Conservation (phyloP, 2,797 vertebrate species). For the Sphenopsis melanotis region DNA sequence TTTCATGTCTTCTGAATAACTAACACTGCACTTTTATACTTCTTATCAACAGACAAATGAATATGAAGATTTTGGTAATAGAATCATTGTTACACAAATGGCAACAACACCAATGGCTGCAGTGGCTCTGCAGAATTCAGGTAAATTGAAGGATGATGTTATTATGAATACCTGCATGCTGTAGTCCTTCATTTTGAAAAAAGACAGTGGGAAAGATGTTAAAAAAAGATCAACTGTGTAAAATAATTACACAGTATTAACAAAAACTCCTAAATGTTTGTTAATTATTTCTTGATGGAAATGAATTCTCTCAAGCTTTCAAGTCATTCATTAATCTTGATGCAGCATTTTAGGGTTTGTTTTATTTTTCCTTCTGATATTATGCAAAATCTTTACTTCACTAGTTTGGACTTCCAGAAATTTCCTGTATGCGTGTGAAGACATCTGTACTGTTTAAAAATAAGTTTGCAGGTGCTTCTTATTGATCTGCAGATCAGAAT, state of each 20-base stretch:
- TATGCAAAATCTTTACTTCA: background rate
- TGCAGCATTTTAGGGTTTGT: background rate
- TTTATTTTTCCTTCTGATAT: background rate
- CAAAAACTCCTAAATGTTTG: background rate
- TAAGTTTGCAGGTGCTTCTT: background rate
- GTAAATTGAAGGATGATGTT: constrained; percentile 65
- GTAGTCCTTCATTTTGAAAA: background rate
- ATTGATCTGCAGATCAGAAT: background rate
- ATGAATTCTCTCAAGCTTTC: background rate
- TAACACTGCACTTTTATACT: background rate
- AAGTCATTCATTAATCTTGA: background rate
- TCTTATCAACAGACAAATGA: constrained; percentile 79
- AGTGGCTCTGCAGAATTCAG: constrained; percentile 84
- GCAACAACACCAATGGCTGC: constrained; percentile 86
- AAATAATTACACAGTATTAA: background rate
- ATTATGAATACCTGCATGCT: background rate
- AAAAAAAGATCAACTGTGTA: background rate
- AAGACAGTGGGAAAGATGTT: background rate
- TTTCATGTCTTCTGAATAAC: background rate
- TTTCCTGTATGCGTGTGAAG: background rate
- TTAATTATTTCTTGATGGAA: background rate
- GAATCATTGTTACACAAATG: constrained; percentile 88
- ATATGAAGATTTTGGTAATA: constrained; percentile 87
- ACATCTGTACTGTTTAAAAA: background rate
- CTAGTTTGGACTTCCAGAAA: background rate